Evolutionary conservation across 2,888 invertebrate species (phyloP).

Genomic region (Trissolcus brochymenae): DNA sequence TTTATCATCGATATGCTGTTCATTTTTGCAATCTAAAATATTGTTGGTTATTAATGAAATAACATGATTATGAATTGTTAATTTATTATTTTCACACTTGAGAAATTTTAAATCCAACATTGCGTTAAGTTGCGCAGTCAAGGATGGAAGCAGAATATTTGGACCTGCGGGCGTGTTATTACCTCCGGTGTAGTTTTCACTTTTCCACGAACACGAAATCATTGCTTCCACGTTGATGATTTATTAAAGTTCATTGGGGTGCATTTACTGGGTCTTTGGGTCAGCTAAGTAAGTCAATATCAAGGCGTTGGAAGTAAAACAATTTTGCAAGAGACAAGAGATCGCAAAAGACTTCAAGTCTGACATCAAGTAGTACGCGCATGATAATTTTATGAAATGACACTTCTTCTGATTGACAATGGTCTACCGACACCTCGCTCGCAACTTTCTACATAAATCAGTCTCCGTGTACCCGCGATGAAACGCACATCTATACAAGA

Average conservation of each 20-base stretch:
- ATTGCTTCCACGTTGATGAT: constrained; percentile 25
- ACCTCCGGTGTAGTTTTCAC: constrained; percentile 5
- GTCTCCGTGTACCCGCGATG: neutral
- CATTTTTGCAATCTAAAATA: too few species aligned
- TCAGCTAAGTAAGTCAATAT: constrained; percentile 73
- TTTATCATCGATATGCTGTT: too few species aligned
- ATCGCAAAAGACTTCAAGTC: constrained; percentile 11
- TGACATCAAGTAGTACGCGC: neutral
- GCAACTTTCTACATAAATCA: constrained; percentile 47
- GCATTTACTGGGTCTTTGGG: constrained; percentile 74
- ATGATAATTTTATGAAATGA: constrained; percentile 42
- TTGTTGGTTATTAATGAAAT: too few species aligned
- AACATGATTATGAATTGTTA: too few species aligned
- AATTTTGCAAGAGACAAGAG: constrained; percentile 34
- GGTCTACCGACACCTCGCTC: constrained; percentile 15
- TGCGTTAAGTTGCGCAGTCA: too few species aligned
- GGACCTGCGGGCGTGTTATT: too few species aligned
- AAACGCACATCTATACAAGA: too few species aligned
- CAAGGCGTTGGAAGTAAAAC: constrained; percentile 42
- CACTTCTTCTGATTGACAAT: constrained; percentile 44
- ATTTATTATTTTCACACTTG: too few species aligned
- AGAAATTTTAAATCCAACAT: too few species aligned
- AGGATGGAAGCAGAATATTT: too few species aligned
- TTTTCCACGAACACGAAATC: neutral
- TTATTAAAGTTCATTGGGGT: constrained; percentile 68